These are phyloP conservation scores for Carpatolechia fugitivella DNA, from an alignment of 2,888 invertebrate species.

Conservation along the genomic window DNA sequence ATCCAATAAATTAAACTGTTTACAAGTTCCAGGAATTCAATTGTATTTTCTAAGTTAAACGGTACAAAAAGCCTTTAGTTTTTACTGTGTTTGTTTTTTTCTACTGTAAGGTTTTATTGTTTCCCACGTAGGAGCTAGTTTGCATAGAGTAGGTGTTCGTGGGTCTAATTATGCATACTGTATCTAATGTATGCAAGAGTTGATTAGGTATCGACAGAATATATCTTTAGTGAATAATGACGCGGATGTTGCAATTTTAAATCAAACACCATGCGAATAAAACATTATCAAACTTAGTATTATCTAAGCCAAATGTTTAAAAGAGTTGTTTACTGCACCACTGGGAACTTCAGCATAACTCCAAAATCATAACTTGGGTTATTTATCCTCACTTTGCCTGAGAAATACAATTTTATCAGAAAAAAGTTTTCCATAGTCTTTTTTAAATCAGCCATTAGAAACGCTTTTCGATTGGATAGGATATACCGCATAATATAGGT, in stretches of 20 bases:
- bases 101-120: too few species aligned
- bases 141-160: conserved; percentile 2
- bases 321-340: too few species aligned
- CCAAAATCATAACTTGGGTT: too few species aligned
- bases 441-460: too few species aligned
- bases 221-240: not conserved
- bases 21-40: not conserved
- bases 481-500: too few species aligned
- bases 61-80: not conserved
- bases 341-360: too few species aligned
- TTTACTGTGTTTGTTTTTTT: not conserved
- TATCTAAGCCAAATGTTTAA: too few species aligned
- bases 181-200: not conserved
- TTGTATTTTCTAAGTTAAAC: not conserved
- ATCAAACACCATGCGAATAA: not conserved
- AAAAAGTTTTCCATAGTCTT: too few species aligned
- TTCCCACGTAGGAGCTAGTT: not conserved
- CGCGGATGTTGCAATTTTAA: not conserved
- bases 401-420: too few species aligned
- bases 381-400: too few species aligned
- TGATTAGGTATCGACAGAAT: conserved; percentile 1
- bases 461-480: too few species aligned
- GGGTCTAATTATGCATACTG: not conserved
- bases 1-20: not conserved
- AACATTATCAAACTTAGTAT: not conserved